Base-by-base conservation (phyloP, 2,113 vertebrate genomes). In the Scomber japonicus region DNA sequence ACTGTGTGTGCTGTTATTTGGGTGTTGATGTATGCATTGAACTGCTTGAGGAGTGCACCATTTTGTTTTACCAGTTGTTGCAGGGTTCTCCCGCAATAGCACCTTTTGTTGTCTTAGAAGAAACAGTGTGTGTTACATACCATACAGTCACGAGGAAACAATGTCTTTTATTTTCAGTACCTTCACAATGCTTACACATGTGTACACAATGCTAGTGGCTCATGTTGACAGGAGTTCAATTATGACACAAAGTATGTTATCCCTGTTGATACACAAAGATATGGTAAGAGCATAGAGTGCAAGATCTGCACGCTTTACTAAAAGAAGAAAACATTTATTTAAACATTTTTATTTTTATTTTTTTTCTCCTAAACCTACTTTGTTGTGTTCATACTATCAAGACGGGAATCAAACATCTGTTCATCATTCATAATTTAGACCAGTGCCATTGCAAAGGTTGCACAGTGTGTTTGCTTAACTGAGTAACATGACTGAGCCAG, bases 41-140 rank as follows among this genome's bases (percentile, higher is more conserved):
- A 55, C 64, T 67, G 62, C 59, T 63, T 27, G 24, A 27, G 3
- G 24, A 27, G 16, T 40, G 59, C 65, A 86, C 45, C 71, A 80
- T 78, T 84, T 78, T 79, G 62, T 17, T 2, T 62, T 27, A 45
- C 59, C 69, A 82, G 63, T 59, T 24, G 40, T 56, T 15, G 59
- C 15, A 78, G 71, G 50, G 66, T 46, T 83, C 60, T 88, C 75
- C 62, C 78, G 63, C 83, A 75, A 13, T 54, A 60, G 48, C 17
- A 76, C 49, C 61, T 71, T 78, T 60, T 63, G 49, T 76, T 78
- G 67, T 80, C 71, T 75, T 63, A 84, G 70, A 76, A 62, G 77
- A 56, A 79, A 27, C 65, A 49, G 67, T 5, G 35, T 5, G 35
- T 40, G 73, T 89, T 90, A 30, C 66, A 66, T 85, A 90, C 85